Percentiles rank a stretch among this genome's conserved stretches.
Conservation (phyloP, 2,888 invertebrate genomes). For the Limnephilus lunatus region DNA sequence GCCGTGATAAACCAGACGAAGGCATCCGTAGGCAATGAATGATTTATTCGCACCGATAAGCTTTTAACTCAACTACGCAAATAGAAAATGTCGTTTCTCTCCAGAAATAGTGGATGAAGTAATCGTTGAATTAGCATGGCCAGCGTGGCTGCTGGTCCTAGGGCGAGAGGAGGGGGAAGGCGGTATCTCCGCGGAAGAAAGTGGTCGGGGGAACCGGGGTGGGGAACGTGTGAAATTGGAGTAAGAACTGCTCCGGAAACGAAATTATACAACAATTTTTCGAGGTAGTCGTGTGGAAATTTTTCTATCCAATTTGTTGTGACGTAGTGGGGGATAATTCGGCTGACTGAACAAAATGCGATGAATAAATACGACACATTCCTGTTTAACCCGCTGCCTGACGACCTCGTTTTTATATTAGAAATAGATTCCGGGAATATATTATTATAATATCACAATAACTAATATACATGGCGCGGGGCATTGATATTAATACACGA, state of each 20-base stretch:
- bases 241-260: constrained; percentile 11
- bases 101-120: not conserved
- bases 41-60: constrained; percentile 2
- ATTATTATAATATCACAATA: not conserved
- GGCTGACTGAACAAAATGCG: constrained; percentile 27
- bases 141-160: not conserved
- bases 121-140: constrained; percentile 23
- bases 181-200: not conserved
- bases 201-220: too few species aligned
- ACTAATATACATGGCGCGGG: not conserved
- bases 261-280: constrained; percentile 26
- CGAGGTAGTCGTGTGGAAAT: constrained; percentile 35
- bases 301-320: constrained; percentile 32
- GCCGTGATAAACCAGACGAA: not conserved
- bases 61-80: not conserved
- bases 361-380: constrained; percentile 25
- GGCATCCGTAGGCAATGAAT: not conserved
- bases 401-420: not conserved
- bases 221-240: constrained; percentile 1
- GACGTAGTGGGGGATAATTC: constrained; percentile 12
- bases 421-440: not conserved
- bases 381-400: constrained; percentile 11
- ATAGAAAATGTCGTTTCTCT: constrained; percentile 4
- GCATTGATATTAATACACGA: not conserved
- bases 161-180: not conserved